A percentile compares a stretch with the other conserved stretches of the same genome.
These are phyloP conservation scores for Erythrocercus mccallii DNA, from an alignment of 2,113 vertebrate species.

Conservation along the genomic window DNA sequence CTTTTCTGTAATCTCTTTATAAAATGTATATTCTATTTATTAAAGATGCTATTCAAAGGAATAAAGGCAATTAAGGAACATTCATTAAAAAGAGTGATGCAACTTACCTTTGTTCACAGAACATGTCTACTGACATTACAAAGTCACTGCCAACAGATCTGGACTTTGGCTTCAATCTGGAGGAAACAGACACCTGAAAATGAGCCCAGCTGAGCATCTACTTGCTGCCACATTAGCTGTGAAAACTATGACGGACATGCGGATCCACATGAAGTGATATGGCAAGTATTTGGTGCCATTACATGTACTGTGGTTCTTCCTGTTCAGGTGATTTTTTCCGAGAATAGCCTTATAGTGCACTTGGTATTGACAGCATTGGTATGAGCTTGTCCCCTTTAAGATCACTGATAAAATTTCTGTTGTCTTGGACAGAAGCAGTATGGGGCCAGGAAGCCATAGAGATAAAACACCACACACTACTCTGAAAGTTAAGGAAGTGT, in stretches of 20 bases:
- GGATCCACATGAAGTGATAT: neutral
- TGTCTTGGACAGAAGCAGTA: neutral
- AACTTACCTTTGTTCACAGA: slow-evolving; percentile 32
- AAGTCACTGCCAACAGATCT: slow-evolving; percentile 3
- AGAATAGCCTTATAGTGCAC: neutral
- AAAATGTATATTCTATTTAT: slow-evolving; percentile 6
- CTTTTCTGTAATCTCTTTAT: neutral
- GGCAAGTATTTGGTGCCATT: neutral
- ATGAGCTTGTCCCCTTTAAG: neutral
- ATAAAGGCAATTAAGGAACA: slow-evolving; percentile 28
- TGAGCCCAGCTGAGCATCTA: neutral
- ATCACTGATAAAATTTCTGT: neutral
- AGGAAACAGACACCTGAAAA: slow-evolving; percentile 27
- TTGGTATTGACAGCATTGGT: neutral
- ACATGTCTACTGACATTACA: neutral
- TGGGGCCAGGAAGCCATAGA: neutral
- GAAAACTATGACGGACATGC: neutral
- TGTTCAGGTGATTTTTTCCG: neutral
- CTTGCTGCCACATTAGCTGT: neutral
- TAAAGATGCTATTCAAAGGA: neutral
- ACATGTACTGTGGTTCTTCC: neutral
- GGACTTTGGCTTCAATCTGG: slow-evolving; percentile 49
- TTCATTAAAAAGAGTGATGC: slow-evolving; percentile 9
- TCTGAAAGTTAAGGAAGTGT: neutral
- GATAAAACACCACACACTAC: neutral